Evolutionary conservation across 2,113 vertebrate species (phyloP), one percentile per base, ranked within the genome.

Genomic region (Naja naja): DNA sequence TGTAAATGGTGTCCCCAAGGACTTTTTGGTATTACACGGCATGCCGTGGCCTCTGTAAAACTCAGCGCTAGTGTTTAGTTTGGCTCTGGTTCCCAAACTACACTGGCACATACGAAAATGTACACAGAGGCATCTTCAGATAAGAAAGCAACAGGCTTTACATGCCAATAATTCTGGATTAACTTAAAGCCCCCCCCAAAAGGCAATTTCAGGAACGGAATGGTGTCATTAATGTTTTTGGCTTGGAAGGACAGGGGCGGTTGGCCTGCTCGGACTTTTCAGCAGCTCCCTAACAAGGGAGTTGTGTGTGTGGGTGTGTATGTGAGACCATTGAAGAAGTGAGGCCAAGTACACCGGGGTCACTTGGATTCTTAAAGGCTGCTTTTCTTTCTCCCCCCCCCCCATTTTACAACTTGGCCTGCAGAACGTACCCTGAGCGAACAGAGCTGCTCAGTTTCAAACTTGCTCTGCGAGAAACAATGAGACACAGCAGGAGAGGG

Each of bases 381-480:
- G 22, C 94, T 81, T 81, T 81, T 39, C 69, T 39, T 20, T 8
- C 18, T 7, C 8, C 18, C 18, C 22, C 25, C 9, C 0, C 56
- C 22, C 47, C 53, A 4, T n/a, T 85, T 94, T 92, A 81, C 27
- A 88, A 88, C 52, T 0, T 90, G 92, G 97, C 93, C 95, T 95
- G 90, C 60, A 90, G 49, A 27, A 90, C 23, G 0, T 11, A 7
- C 16, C 94, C 94, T 53, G 90, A 11, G 1, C 91, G 95, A 95
- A 93, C 92, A 95, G 94, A 88, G 95, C 93, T 95, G 95, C 93
- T 96, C 95, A 93, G 94, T 91, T 94, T 94, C 93, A 96, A 93
- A 93, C 94, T 91, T 95, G 94, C 95, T 96, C 94, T 94, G 90
- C 92, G 94, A 94, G 95, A 95, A 94, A 97, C 95, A 96, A 92